Evolutionary conservation across 1,140 invertebrate genomes (phyloP), one percentile per base, ranked within the genome.

Genomic region (Drosophila melanogaster): DNA sequence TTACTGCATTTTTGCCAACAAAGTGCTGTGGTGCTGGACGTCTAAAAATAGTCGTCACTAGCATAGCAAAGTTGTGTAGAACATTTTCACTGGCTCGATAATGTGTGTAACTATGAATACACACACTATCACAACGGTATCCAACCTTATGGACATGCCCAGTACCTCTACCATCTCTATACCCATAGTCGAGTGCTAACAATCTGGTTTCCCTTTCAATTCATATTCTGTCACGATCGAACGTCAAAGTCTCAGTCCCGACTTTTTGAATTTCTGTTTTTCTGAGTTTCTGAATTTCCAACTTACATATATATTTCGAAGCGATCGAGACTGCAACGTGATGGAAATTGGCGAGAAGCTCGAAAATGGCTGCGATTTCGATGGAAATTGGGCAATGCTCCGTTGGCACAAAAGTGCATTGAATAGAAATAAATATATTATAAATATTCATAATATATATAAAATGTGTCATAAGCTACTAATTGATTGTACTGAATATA

Each of bases 171-270:
- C 19, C 19, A 22, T 22, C 19, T 22, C 19, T 3, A 22, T 22
- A 26, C 6, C 35, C 26, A 22, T 24, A 30, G 2, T 49, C 24
- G 41, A 19, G 40, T 58, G 44, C 59, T 26, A 53, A 35, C 66
- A 69, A 69, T 76, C 80, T 84, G 64, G 80, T 84, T 79, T 83
- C 80, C 79, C 80, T 84, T 83, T 84, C 80, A 55, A 84, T 75
- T 79, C 80, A 84, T 81, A 79, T 83, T 83, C 80, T 40, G 80
- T 83, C 80, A 83, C 80, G 80, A 83, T 83, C 47, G 38, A 33
- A 37, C 41, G 54, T 62, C 22, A 41, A 12, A 71, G 66, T 46
- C 30, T 10, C 33, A 49, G 26, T 50, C 62, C 44, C 56, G 35
- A 11, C 46, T 47, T 33, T 46, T 8, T 30, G 26, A 26, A 7